These are phyloP conservation scores for Prenolepis imparis DNA, from an alignment of 2,888 invertebrate genomes.

Conservation along the genomic window DNA sequence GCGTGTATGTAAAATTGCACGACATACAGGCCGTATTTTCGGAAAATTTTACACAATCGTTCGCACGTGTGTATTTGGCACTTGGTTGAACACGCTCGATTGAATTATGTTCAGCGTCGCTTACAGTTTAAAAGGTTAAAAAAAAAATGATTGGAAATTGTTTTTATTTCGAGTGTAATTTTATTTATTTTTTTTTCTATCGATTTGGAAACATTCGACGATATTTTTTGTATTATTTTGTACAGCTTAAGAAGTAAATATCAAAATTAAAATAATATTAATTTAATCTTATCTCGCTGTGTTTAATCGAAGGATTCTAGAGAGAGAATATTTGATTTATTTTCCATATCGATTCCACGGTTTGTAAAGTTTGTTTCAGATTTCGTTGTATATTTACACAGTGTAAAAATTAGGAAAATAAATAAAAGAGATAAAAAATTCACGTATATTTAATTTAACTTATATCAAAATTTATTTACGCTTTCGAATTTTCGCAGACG, in stretches of 20 bases:
- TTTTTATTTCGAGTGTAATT: not conserved
- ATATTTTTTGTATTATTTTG: not conserved
- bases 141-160: slow-evolving; percentile 16
- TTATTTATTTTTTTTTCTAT: not conserved
- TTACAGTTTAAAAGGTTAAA: slow-evolving; percentile 18
- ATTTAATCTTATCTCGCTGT: not conserved
- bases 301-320: not conserved
- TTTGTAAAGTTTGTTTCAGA: not conserved
- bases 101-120: slow-evolving; percentile 25
- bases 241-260: not conserved
- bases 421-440: not conserved
- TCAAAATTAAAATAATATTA: not conserved
- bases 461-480: not conserved
- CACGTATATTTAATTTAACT: not conserved
- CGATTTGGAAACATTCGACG: not conserved
- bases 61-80: slow-evolving; percentile 30
- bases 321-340: not conserved
- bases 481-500: not conserved
- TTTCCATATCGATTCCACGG: not conserved
- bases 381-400: not conserved
- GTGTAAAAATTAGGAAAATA: not conserved
- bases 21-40: slow-evolving; percentile 18
- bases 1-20: not conserved
- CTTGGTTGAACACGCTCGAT: slow-evolving; percentile 38
- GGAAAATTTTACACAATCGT: slow-evolving; percentile 17